These are phyloP conservation scores for Agrenia bidenticulata DNA, from an alignment of 2,888 invertebrate genomes.

Conservation along the genomic window DNA sequence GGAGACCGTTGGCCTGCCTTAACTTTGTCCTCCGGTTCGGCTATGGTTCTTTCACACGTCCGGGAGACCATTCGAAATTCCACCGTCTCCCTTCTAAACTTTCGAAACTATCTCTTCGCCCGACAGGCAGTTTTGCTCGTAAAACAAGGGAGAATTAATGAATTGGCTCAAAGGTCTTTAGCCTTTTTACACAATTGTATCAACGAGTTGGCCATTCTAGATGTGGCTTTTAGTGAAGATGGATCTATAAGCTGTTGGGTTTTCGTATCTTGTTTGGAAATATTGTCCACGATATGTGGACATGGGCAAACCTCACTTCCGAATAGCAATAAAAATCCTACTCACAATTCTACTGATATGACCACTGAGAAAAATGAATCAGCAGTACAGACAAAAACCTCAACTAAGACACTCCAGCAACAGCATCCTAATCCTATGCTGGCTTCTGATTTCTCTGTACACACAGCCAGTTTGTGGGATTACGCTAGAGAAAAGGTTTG, in stretches of 20 bases:
- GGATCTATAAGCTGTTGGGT: slow-evolving; percentile 92
- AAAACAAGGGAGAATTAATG: slow-evolving; percentile 47
- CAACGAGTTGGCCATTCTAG: slow-evolving; percentile 78
- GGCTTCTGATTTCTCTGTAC: slow-evolving; percentile 61
- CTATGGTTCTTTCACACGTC: slow-evolving; percentile 37
- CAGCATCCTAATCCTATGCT: slow-evolving; percentile 38
- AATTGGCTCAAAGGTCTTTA: slow-evolving; percentile 84
- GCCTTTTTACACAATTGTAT: slow-evolving; percentile 87
- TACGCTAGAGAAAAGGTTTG: slow-evolving; percentile 86
- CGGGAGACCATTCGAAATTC: slow-evolving; percentile 51
- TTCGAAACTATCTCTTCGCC: slow-evolving; percentile 89
- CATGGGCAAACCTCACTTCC: slow-evolving; percentile 39
- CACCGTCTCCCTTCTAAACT: slow-evolving; percentile 70
- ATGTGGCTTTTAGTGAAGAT: slow-evolving; percentile 69
- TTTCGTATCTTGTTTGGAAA: slow-evolving; percentile 85
- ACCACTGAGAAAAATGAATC: neutral
- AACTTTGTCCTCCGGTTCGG: slow-evolving; percentile 57
- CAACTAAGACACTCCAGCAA: neutral
- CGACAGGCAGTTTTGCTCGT: slow-evolving; percentile 58
- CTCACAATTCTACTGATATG: neutral
- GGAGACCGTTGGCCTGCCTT: slow-evolving; percentile 83
- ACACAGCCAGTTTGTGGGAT: slow-evolving; percentile 83
- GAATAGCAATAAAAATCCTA: neutral
- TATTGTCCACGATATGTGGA: slow-evolving; percentile 65
- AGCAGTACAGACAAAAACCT: slow-evolving; percentile 2